Evolutionary conservation across 2,113 vertebrate genomes (phyloP).

Genomic region (Perca schrenkii): DNA sequence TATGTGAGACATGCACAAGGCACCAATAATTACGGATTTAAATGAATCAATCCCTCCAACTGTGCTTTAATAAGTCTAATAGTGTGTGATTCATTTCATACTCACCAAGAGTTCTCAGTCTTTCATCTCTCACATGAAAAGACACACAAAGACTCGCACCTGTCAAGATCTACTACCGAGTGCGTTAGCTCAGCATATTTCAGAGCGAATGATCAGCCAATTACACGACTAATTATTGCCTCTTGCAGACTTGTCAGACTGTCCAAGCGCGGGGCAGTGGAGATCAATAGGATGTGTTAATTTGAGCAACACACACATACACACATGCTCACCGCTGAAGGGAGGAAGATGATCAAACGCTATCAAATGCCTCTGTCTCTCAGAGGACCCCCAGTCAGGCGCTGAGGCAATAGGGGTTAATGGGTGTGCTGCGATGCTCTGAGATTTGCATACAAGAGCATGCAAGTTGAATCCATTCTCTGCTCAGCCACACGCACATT

Average conservation of each 20-base stretch:
- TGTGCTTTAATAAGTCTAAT: constrained; percentile 46
- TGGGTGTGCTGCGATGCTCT: constrained; percentile 43
- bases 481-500: constrained; percentile 16
- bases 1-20: background rate
- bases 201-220: constrained; percentile 65
- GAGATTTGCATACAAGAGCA: constrained; percentile 46
- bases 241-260: constrained; percentile 60
- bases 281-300: constrained; percentile 68
- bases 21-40: constrained; percentile 18
- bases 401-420: constrained; percentile 67
- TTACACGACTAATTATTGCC: constrained; percentile 75
- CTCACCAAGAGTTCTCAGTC: constrained; percentile 22
- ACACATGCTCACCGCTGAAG: constrained; percentile 15
- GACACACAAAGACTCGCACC: constrained; percentile 36
- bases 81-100: constrained; percentile 9
- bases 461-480: constrained; percentile 53
- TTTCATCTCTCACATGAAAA: constrained; percentile 23
- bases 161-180: constrained; percentile 30
- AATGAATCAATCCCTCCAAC: constrained; percentile 29
- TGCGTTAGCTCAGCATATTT: constrained; percentile 67
- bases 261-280: constrained; percentile 10
- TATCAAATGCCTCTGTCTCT: constrained; percentile 58
- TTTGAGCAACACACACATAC: constrained; percentile 28
- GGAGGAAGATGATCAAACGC: constrained; percentile 66
- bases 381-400: constrained; percentile 46